Base-by-base conservation (phyloP, 2,888 invertebrate genomes). In the Spilarctia lutea region DNA sequence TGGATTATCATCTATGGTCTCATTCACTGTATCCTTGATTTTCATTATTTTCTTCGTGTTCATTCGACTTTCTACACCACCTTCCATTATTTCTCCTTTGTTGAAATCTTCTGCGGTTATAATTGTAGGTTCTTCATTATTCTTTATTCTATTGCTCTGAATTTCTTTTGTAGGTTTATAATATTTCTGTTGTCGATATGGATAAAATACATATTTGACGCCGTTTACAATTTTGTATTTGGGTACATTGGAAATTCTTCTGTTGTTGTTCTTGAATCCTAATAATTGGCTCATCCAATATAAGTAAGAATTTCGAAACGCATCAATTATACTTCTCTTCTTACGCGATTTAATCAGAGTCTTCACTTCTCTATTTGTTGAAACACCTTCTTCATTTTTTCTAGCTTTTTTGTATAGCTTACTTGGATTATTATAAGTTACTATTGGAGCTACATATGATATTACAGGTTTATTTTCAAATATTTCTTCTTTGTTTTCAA, bases 81-180 rank as follows among this genome's bases (percentile, higher is more conserved):
- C 91, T 82, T 95, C 94, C 0, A 94, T 83, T 52, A 94, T 94
- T 81, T 95, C 94, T 0, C 94, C 95, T 88, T 94, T 94, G 81
- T 94, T 94, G 45, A 93, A 94, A 86, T 94, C 93, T 76, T 93
- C 93, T 4, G 91, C 88, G 3, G 91, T 88, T 63, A 93, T 86
- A 3, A 92, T 83, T 1, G 88, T 85, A 39, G 88, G 89, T 20
- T 78, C 82, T 63, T 89, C 87, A 73, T 89, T 68, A 35, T 56
- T 81, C 77, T 91, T 90, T 0, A 87, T 74, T 48, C 81, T 81
- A 72, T 81, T 85, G 24, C 79, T 82, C 4, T 82, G 85, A 39
- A 90, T 75, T 78, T 90, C 90, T 81, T 91, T 93, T 0, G 90
- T 88, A 24, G 84, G 74, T 87, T 93, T 94, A 0, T 81, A 63